Percentiles rank a stretch among this genome's conserved stretches.
Evolutionary conservation across 2,113 vertebrate species (phyloP).

Genomic region (Chionis minor): DNA sequence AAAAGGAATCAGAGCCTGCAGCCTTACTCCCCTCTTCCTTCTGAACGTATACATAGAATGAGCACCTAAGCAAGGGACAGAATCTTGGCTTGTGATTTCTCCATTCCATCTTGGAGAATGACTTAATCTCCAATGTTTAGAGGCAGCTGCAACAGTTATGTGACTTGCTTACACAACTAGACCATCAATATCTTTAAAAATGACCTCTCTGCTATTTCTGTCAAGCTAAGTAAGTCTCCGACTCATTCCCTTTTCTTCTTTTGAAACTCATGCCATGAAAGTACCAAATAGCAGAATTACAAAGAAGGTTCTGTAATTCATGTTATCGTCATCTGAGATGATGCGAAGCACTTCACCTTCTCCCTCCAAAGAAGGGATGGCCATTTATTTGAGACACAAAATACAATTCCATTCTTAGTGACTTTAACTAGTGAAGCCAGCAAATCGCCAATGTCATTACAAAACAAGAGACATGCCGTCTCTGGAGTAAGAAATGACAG

Average conservation of each 20-base stretch:
- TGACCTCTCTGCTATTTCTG: background rate
- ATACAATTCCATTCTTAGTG: background rate
- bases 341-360: background rate
- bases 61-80: background rate
- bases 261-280: background rate
- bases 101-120: background rate
- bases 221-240: background rate
- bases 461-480: background rate
- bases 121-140: background rate
- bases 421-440: background rate
- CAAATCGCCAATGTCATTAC: background rate
- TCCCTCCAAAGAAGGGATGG: background rate
- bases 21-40: background rate
- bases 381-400: background rate
- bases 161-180: background rate
- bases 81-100: background rate
- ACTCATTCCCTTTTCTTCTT: background rate
- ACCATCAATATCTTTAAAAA: background rate
- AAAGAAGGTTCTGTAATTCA: background rate
- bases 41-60: background rate
- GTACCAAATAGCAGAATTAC: background rate
- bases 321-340: background rate
- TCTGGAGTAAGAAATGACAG: background rate
- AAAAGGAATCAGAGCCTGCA: background rate
- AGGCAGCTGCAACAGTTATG: background rate